A percentile compares a stretch with the other conserved stretches of the same genome.
These are phyloP conservation scores for Rhinolophus sinicus DNA, from an alignment of 2,113 vertebrate species.

Conservation along the genomic window DNA sequence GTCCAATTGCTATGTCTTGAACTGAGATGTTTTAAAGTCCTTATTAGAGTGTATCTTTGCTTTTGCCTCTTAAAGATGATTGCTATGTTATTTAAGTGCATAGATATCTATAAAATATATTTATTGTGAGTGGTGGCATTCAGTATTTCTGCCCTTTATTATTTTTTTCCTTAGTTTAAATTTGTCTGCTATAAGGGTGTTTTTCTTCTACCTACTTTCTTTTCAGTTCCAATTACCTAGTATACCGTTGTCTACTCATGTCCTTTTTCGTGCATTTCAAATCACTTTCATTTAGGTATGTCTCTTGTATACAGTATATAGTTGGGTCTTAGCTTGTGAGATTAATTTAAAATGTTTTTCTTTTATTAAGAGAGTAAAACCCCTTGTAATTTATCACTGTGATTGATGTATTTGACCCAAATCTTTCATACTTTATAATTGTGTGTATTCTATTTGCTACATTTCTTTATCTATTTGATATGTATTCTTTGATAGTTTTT, in stretches of 20 bases:
- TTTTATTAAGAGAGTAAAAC: neutral
- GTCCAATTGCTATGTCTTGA: neutral
- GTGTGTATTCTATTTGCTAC: neutral
- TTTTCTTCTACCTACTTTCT: neutral
- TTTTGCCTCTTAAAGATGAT: neutral
- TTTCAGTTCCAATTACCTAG: neutral
- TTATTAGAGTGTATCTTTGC: neutral
- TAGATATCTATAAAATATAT: neutral
- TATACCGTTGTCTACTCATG: neutral
- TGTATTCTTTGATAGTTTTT: neutral
- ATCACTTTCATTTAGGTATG: neutral
- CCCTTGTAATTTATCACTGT: neutral
- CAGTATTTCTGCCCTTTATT: neutral
- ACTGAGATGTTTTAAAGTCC: neutral
- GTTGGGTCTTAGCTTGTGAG: neutral
- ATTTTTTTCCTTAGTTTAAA: neutral
- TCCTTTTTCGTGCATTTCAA: neutral
- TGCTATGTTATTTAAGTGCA: neutral
- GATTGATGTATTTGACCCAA: neutral
- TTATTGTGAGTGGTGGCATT: neutral
- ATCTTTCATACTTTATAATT: neutral
- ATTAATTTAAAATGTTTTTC: neutral
- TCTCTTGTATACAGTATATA: neutral
- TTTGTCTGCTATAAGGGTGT: neutral
- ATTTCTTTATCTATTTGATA: neutral